phyloP scores from a whole-genome alignment of 2,113 vertebrate species.

The Peromyscus leucopus region DNA sequence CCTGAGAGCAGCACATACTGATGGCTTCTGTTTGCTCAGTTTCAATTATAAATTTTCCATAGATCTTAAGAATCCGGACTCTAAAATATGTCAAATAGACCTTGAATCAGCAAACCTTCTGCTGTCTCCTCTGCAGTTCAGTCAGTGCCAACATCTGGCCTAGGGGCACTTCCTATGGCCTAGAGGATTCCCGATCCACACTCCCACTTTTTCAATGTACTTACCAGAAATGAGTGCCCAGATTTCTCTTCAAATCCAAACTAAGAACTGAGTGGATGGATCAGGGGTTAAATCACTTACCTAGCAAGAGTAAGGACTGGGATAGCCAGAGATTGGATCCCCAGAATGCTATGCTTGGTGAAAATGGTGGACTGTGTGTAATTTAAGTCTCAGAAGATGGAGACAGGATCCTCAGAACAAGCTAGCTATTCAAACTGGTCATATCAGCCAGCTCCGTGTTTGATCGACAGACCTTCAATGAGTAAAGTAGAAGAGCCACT shows the following conservation, averaged over 20 bases:
- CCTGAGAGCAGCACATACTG: too few relatives aligned
- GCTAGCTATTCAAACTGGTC: neutral
- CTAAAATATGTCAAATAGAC: neutral
- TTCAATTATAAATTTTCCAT: neutral
- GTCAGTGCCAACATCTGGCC: neutral
- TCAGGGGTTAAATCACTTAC: neutral
- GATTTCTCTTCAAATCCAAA: neutral
- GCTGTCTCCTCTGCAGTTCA: neutral
- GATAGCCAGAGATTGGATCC: neutral
- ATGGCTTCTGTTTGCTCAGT: neutral
- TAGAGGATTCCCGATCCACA: fast-evolving
- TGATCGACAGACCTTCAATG: neutral
- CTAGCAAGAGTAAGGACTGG: neutral
- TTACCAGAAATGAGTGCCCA: neutral
- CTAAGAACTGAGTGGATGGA: neutral
- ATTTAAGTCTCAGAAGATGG: neutral
- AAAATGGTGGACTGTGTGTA: neutral
- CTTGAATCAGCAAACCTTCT: neutral
- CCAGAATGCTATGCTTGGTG: neutral
- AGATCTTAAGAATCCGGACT: neutral
- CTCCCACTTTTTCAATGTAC: neutral
- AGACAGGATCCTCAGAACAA: neutral
- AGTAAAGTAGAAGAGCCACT: neutral
- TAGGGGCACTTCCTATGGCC: fast-evolving
- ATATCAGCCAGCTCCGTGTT: neutral